Base-by-base conservation (phyloP, 2,888 invertebrate species). In the Noctua comes region DNA sequence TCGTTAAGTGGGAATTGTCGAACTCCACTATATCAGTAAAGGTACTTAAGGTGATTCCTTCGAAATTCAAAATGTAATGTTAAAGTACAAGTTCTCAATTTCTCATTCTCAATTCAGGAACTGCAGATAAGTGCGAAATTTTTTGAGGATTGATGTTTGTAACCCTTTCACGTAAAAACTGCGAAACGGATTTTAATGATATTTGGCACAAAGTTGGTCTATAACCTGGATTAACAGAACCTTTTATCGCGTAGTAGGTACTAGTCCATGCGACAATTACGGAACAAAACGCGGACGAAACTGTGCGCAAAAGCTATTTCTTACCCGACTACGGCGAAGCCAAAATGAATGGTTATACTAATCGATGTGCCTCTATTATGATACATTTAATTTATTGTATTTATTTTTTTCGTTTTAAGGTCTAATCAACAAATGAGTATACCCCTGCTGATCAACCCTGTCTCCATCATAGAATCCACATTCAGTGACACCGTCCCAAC, bases 351-450 rank as follows among this genome's bases (percentile, higher is more conserved):
- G 36, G 36, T 36, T 36, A 36, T 36, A 36, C 36, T 36, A 36
- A 36, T 36, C 5, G 36, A 36, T 36, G 31, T 57, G 11, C n/a
- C 11, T 11, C n/a, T 57, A 11, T 57, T 1, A 11, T 11, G 36
- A 64, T 7, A 40, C 13, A 65, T 27, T 43, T 40, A 27, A 57
- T 4, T 43, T 27, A 27, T n/a, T 68, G 43, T n/a, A n/a, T 8
- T 16, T 65, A n/a, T 51, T 1, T 18, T 81, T 76, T 43, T 6
- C 5, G 7, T 82, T 92, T 91, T 51, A 88, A 96, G 96, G 70
- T 0, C 6, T 0, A 95, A 94, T 78, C 93, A 94, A 0, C 2
- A 54, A 2, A 0, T 86, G 0, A 96, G 96, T 74, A 86, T 95
- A 85, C 91, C 94, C 0, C 83, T 96, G 18, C 13, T 93, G 1